phyloP scores from a whole-genome alignment of 2,797 vertebrate species.

The Helarctos malayanus region DNA sequence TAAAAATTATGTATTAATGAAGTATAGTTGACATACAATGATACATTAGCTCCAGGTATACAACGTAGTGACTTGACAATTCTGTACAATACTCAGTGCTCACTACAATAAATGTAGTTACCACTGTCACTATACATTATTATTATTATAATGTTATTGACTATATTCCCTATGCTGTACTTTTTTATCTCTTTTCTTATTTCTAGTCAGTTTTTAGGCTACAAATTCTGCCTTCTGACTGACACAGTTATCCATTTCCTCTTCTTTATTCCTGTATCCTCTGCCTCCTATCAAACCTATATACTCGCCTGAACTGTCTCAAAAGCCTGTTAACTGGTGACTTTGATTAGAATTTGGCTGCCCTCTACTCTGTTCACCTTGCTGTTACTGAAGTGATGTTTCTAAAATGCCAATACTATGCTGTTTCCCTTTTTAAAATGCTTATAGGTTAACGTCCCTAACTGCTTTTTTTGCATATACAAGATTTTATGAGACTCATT shows the following conservation, averaged over 20 bases:
- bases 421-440: constrained; percentile 41
- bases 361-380: neutral
- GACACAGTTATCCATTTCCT: neutral
- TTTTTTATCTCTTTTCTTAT: neutral
- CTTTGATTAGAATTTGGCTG: constrained; percentile 30
- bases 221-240: constrained; percentile 20
- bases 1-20: neutral
- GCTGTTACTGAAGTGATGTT: constrained; percentile 29
- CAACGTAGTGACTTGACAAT: neutral
- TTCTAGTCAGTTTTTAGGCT: neutral
- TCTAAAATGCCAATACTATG: constrained; percentile 19
- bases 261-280: constrained; percentile 14
- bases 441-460: neutral
- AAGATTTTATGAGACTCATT: neutral
- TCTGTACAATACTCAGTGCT: neutral
- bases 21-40: neutral
- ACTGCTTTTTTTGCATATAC: neutral
- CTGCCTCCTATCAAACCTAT: neutral
- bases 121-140: neutral
- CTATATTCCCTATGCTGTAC: neutral
- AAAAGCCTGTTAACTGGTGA: neutral
- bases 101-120: neutral
- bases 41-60: neutral
- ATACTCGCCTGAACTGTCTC: neutral
- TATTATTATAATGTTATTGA: neutral